Conservation (phyloP, 2,888 invertebrate genomes). For the Apamea sordens region DNA sequence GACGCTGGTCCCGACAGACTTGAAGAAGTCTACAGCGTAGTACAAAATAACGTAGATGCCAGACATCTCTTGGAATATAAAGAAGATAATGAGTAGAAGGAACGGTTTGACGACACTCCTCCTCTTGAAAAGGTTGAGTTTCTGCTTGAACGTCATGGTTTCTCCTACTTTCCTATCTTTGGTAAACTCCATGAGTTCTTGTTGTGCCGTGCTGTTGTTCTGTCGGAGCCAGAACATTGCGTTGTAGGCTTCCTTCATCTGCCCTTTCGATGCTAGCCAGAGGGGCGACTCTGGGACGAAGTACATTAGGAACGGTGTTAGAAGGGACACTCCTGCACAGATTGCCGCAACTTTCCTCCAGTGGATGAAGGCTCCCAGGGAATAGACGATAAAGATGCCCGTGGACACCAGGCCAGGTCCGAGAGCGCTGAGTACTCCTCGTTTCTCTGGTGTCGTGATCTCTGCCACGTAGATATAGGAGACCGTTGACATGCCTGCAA, state of each 20-base stretch:
- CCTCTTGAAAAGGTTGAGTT: constrained; percentile 84
- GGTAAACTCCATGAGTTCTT: constrained; percentile 91
- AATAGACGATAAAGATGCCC: constrained; percentile 93
- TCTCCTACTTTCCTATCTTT: constrained; percentile 84
- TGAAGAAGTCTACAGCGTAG: constrained; percentile 93
- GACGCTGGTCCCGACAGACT: constrained; percentile 91
- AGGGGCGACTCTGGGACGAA: constrained; percentile 93
- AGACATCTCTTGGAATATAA: constrained; percentile 93
- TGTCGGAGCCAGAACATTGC: constrained; percentile 92
- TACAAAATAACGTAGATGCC: constrained; percentile 94
- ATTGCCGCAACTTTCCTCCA: constrained; percentile 92
- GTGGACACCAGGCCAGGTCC: constrained; percentile 93
- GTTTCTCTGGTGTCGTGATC: constrained; percentile 92
- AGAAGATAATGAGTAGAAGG: constrained; percentile 91
- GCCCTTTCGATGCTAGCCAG: constrained; percentile 91
- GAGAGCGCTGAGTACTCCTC: constrained; percentile 92
- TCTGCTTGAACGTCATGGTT: constrained; percentile 82
- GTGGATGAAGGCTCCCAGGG: constrained; percentile 91
- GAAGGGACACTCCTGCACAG: constrained; percentile 90
- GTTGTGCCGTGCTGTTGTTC: constrained; percentile 91
- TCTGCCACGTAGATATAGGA: constrained; percentile 93
- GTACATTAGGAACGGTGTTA: constrained; percentile 90
- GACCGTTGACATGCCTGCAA: constrained; percentile 92
- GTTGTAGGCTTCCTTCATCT: constrained; percentile 91
- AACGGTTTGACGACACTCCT: constrained; percentile 92